Evolutionary conservation across 2,113 vertebrate genomes (phyloP), one percentile per base, ranked within the genome.

Genomic region (Electrona antarctica): DNA sequence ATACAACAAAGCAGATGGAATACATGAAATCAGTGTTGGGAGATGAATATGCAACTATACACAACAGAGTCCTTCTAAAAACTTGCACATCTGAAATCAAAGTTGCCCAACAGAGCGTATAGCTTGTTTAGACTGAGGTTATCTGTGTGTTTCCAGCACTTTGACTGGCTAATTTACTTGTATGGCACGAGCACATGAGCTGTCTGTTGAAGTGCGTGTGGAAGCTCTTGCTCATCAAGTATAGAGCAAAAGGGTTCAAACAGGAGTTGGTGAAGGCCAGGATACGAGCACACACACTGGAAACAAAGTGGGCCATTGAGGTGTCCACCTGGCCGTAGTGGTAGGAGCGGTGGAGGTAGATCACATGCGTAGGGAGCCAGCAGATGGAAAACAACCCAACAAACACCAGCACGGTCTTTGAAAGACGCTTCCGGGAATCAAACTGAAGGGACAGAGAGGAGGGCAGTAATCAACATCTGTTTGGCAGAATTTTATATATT

Each of bases 241-340:
- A 97, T 69, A 97, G 94, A 41, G 95, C 95, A 49, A 97, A 96
- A 0, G 95, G 95, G 81, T 97, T 97, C 46, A 96, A 91, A 0
- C 95, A 96, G 12, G 95, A 96, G 88, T 96, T 96, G 75, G 94
- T 91, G 80, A 97, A 97, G 0, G 95, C 95, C 85, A 97, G 89
- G 74, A 96, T 91, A 2, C 95, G 93, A 41, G 95, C 95, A 0
- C 92, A 94, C 79, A 97, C 93, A 59, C 93, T 95, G 85, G 92
- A 89, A 63, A 96, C 21, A 64, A 95, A 95, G 68, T 97, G 95
- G 47, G 92, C 83, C 78, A 93, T 76, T 12, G 95, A 97, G 6
- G 94, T 95, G 92, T 97, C 95, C 69, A 95, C 95, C 78, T 95
- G 85, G 0, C 21, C 6, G 83, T 96, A 96, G 88, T 95, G 95